phyloP scores from a whole-genome alignment of 2,113 vertebrate species.

The Etia nguti region DNA sequence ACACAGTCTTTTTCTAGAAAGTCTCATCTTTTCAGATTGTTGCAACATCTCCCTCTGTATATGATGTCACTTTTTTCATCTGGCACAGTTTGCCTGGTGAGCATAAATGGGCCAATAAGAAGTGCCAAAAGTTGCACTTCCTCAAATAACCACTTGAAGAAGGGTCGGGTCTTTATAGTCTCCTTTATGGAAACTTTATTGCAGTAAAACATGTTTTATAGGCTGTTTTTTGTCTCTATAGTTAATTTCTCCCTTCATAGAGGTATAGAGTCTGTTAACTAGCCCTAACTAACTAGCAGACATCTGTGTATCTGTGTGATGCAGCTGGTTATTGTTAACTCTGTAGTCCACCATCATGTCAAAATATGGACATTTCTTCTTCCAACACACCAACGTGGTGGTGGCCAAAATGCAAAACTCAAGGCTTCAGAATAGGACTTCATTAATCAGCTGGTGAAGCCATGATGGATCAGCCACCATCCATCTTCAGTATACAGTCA shows the following conservation, averaged over 20 bases:
- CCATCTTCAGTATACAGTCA: not conserved
- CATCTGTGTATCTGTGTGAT: not conserved
- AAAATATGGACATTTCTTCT: not conserved
- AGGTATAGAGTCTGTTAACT: not conserved
- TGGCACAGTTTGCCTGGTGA: not conserved
- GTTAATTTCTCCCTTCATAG: not conserved
- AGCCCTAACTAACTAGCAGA: not conserved
- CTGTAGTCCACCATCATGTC: not conserved
- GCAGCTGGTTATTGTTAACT: not conserved
- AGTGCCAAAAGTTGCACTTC: not conserved
- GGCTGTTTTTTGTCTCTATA: not conserved
- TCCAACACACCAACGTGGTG: not conserved
- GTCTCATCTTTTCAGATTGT: not conserved
- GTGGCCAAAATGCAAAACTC: not conserved
- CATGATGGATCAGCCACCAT: not conserved
- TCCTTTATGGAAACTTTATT: not conserved
- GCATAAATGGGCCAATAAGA: not conserved
- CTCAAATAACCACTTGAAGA: not conserved
- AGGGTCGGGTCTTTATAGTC: not conserved
- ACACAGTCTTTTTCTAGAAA: not conserved
- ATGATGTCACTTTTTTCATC: not conserved
- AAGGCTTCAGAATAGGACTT: not conserved
- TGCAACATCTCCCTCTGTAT: not conserved
- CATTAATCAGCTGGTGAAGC: not conserved
- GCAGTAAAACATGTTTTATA: not conserved